A percentile compares a stretch with the other conserved stretches of the same genome.
phyloP scores from a whole-genome alignment of 2,113 vertebrate genomes.

The Leptosomus discolor region DNA sequence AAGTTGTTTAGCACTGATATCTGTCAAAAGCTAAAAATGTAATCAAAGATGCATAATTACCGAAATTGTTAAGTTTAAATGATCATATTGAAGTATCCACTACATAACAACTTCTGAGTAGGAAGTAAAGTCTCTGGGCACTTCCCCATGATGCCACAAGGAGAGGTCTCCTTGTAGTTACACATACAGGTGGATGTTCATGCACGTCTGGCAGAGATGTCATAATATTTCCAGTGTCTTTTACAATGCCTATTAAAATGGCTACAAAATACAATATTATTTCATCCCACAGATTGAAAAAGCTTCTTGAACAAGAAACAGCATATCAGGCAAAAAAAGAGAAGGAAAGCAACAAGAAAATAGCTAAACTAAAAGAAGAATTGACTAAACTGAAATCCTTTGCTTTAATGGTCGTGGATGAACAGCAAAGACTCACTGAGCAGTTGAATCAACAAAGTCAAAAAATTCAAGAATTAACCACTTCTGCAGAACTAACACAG shows the following conservation, averaged over 20 bases:
- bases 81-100: not conserved
- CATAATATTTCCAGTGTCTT: not conserved
- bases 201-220: not conserved
- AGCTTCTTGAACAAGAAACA: constrained; percentile 89
- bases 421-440: constrained; percentile 89
- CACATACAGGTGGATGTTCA: not conserved
- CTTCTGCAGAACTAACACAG: constrained; percentile 76
- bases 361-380: constrained; percentile 86
- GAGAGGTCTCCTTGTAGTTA: not conserved
- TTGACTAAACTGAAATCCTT: constrained; percentile 93
- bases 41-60: not conserved
- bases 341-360: constrained; percentile 84
- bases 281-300: constrained; percentile 86
- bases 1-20: not conserved
- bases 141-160: not conserved
- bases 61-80: not conserved
- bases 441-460: constrained; percentile 84
- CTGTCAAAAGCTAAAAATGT: not conserved
- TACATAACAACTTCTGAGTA: not conserved
- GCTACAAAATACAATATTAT: constrained; percentile 41
- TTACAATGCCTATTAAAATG: not conserved
- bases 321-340: constrained; percentile 84
- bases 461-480: constrained; percentile 85
- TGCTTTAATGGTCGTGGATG: constrained; percentile 93
- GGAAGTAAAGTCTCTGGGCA: not conserved